Conservation (phyloP, 2,113 vertebrate genomes). For the Sceloporus tristichus region DNA sequence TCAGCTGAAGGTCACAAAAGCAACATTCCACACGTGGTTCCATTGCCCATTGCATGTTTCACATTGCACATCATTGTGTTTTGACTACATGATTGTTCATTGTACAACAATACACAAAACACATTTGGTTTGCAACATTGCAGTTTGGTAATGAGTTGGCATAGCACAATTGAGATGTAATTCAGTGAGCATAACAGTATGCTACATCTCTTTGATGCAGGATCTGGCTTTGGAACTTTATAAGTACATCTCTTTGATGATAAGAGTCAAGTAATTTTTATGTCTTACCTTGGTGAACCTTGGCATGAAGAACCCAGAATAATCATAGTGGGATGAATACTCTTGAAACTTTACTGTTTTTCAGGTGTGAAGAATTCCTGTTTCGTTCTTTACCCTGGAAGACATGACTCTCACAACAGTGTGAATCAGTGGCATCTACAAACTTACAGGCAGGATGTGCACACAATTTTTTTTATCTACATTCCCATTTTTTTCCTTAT, state of each 20-base stretch:
- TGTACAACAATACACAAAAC: no score
- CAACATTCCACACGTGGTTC: no score
- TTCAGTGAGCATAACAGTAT: not conserved
- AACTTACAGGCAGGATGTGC: conserved; percentile 23
- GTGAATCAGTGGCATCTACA: conserved; percentile 53
- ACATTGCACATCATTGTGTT: no score
- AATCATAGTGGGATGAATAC: conserved; percentile 30
- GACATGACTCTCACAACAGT: conserved; percentile 13
- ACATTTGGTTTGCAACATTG: not conserved
- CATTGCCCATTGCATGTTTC: no score
- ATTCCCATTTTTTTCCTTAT: conserved; percentile 33
- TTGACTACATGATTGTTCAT: no score
- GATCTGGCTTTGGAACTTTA: not conserved
- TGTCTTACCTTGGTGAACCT: not conserved
- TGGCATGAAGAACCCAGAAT: not conserved
- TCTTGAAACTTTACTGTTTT: conserved; percentile 20
- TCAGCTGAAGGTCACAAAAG: no score
- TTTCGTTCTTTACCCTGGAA: conserved; percentile 22
- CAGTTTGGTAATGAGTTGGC: no score
- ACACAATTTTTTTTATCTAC: not conserved
- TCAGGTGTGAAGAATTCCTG: conserved; percentile 51
- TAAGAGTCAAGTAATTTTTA: not conserved
- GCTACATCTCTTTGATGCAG: no score
- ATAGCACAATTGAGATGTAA: no score
- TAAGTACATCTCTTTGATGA: not conserved